Evolutionary conservation across 1,140 invertebrate species (phyloP).

Genomic region (Orius insidiosus): DNA sequence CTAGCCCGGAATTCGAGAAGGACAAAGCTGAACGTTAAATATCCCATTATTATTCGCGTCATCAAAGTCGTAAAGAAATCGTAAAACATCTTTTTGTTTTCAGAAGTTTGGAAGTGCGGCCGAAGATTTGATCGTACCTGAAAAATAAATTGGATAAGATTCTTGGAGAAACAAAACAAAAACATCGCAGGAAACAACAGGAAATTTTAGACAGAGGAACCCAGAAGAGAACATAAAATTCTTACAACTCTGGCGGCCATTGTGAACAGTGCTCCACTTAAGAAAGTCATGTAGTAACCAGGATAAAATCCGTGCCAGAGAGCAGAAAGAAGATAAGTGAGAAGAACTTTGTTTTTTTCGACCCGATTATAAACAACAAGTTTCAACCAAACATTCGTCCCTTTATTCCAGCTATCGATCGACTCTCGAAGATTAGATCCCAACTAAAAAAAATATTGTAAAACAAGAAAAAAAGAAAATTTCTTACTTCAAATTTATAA

Average conservation of each 20-base stretch:
- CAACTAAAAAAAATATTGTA: conserved; percentile 34
- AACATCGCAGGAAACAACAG: neutral
- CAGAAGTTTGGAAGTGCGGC: conserved; percentile 51
- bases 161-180: neutral
- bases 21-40: conserved; percentile 76
- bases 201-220: no score
- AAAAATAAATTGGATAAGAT: conserved; percentile 15
- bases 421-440: conserved; percentile 59
- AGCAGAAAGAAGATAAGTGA: conserved; percentile 77
- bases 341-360: conserved; percentile 38
- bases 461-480: conserved; percentile 3
- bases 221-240: no score
- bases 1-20: conserved; percentile 61
- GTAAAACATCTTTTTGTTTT: conserved; percentile 47
- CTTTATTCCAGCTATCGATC: conserved; percentile 81
- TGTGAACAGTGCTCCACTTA: conserved; percentile 72
- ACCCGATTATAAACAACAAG: conserved; percentile 71
- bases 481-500: conserved; percentile 65
- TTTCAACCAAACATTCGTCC: conserved; percentile 79
- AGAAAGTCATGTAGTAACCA: conserved; percentile 92
- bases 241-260: conserved; percentile 59
- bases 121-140: conserved; percentile 54
- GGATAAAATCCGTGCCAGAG: conserved; percentile 97
- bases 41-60: conserved; percentile 68
- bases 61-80: conserved; percentile 56